Conservation (phyloP, 1,140 invertebrate genomes). For the Drosophila albomicans region DNA sequence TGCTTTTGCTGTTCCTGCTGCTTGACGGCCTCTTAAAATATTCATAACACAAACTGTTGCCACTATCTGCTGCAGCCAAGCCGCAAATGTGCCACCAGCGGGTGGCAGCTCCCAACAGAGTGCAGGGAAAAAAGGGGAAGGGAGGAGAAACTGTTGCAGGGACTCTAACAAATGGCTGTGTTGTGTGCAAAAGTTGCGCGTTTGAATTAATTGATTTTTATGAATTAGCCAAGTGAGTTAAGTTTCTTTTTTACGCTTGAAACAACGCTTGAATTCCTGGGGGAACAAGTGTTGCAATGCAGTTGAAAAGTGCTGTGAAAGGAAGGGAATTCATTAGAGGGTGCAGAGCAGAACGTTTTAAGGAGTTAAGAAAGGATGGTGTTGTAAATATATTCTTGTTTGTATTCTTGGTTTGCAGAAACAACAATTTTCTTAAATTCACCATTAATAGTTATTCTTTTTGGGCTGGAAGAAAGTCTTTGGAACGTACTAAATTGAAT, state of each 20-base stretch:
- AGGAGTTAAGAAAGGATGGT: too few species aligned
- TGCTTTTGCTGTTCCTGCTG: constrained; percentile 4
- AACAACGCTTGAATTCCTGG: background rate
- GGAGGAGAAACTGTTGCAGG: background rate
- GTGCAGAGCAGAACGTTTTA: too few species aligned
- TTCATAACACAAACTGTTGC: constrained; percentile 82
- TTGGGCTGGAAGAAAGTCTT: too few species aligned
- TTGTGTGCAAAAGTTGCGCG: constrained; percentile 54
- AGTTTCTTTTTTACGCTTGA: constrained; percentile 27
- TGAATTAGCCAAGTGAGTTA: constrained; percentile 62
- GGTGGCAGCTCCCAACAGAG: background rate
- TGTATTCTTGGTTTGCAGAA: too few species aligned
- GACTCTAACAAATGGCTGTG: constrained; percentile 26
- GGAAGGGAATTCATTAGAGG: too few species aligned
- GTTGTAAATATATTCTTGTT: too few species aligned
- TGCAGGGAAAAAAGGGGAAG: background rate
- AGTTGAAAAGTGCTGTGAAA: background rate
- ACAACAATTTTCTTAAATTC: too few species aligned
- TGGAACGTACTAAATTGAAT: too few species aligned
- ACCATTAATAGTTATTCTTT: too few species aligned
- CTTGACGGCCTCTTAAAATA: constrained; percentile 74
- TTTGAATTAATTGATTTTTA: constrained; percentile 78
- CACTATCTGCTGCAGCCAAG: constrained; percentile 61
- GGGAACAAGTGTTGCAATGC: background rate
- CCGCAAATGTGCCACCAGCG: constrained; percentile 40